Base-by-base conservation (phyloP, 2,797 vertebrate species). In the Australoheros facetus region DNA sequence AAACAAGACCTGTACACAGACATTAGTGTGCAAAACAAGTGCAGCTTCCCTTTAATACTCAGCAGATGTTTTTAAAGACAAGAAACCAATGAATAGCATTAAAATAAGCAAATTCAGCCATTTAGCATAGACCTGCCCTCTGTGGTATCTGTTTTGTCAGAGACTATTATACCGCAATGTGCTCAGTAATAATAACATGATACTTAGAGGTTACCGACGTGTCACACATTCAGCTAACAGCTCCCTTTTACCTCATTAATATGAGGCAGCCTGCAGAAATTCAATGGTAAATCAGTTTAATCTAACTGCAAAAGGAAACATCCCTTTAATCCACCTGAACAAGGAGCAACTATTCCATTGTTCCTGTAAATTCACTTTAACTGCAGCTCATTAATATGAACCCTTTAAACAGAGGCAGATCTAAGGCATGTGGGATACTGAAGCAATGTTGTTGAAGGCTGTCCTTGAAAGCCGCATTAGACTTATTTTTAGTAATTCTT, bases 281-380 rank as follows among this genome's bases (percentile, higher is more conserved):
- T 60, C 54, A 73, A 5, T 32, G 14, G 14, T 26, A 23, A 73
- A 82, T 48, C 72, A 78, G 34, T 28, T 58, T 7, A 78, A 82
- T 64, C 62, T 80, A 37, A 81, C 71, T 34, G 74, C 54, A 83
- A 80, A 82, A 56, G 85, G 19, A 78, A 71, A 48, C 21, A 39
- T 75, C 89, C 86, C 85, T 91, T 91, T 91, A 89, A 90, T 45
- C 17, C 37, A 17, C 53, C n/a, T 85, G 83, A 69, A 72, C 14
- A 23, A 70, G 62, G 70, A 80, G n/a, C 53, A 55, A 45, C 14
- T 30, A 14, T 5, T 71, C 37, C 12, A 21, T 75, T 64, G 28
- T 78, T 57, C 70, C 73, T 54, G 42, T 21, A 57, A 55, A 75
- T 75, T 64, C 23, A 4, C 9, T 59, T 73, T 21, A 64, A 69